Base-by-base conservation (phyloP, 2,113 vertebrate species). In the Varanus salvator region DNA sequence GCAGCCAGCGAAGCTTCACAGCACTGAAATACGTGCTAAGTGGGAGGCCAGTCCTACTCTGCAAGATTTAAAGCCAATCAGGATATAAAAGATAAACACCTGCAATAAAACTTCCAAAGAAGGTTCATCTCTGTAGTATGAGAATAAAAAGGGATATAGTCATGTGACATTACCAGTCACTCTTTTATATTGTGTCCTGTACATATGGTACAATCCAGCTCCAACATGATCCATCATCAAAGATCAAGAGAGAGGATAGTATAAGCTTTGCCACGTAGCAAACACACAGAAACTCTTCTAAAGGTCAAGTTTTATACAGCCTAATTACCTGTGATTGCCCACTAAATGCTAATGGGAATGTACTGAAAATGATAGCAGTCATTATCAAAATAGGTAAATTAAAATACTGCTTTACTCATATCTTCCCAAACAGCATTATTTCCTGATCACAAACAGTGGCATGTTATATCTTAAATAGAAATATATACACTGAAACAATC, bases 1-100 rank as follows among this genome's bases (percentile, higher is more conserved):
- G 96, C 89, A 99, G 95, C 99, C 99, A 99, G 0, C 98, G 98
- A 50, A 99, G 97, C 94, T 99, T 99, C 92, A 99, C 98, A 0
- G 99, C 99, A 90, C 99, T 99, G 95, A 99, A 99, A 93, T 99
- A 99, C 57, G 99, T 99, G 94, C 98, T 99, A 96, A 99, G 98
- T 82, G 99, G 99, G 89, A 99, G 98, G 72, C 99, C 99, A 0
- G 99, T 99, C 95, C 98, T 98, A 91, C 97, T 97, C 99, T 99
- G 95, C 80, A 96, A 94, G 83, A 94, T 69, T 81, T 84, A 93
- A 86, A 89, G 85, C 7, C 0, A 86, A 81, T 87, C 60, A 90
- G 92, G 72, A 27, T 76, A 81, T 89, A 91, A 85, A 31, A 52
- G 21, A 87, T 34, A 76, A 44, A 87, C 48, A 87, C 19, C 17